Base-by-base conservation (phyloP, 2,113 vertebrate genomes). In the Asarcornis scutulata region DNA sequence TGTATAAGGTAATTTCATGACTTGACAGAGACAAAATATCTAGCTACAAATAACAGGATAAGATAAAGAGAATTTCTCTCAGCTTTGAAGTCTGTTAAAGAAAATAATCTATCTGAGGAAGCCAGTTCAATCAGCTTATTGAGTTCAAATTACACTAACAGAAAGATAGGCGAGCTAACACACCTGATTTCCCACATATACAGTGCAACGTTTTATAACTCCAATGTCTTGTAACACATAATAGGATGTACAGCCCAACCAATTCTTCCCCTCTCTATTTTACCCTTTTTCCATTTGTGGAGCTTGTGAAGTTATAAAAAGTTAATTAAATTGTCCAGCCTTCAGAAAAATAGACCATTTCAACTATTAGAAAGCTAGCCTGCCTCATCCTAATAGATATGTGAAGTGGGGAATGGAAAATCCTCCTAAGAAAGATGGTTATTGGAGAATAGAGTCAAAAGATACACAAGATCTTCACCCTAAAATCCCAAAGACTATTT, bases 401-500 rank as follows among this genome's bases (percentile, higher is more conserved):
- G 1, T 31, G 27, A 82, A 46, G 17, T 68, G 58, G 11, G 38
- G 26, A 86, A 0, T 59, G n/a, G 6, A 73, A 91, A 91, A 74
- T 40, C 63, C 32, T 55, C 10, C 48, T n/a, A 23, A 32, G 12
- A 77, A 88, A 63, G 17, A 59, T 0, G 1, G 52, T 20, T n/a
- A 63, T 29, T 42, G 46, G 26, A 25, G n/a, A 31, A 82, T 40
- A 25, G n/a, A 56, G 13, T 34, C 8, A 25, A 56, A 87, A 69
- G 34, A 71, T 17, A 36, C 0, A 79, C 0, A 0, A 86, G 26
- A 58, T 64, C 34, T 76, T 69, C 38, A 62, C 20, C 31, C 40
- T 31, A 38, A 85, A 76, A 87, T 27, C 22, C 9, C 34, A 38
- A 34, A 89, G n/a, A 58, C 26, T 79, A 13, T 25, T 42, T 81